Conservation (phyloP, 2,797 vertebrate species). For the Sebastes oblongus region DNA sequence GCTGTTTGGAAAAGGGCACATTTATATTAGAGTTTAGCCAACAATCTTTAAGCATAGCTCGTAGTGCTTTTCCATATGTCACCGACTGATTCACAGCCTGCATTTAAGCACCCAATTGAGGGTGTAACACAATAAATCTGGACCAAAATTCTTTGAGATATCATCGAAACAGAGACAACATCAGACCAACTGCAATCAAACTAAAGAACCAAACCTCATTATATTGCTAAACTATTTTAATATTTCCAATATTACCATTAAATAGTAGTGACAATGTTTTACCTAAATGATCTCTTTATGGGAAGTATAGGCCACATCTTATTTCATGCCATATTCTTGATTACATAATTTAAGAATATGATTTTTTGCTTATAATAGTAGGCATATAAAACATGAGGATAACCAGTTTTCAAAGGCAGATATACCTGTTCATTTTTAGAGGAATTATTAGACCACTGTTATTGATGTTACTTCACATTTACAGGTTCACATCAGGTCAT, state of each 20-base stretch:
- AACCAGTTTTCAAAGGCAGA: background rate
- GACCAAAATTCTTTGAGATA: conserved; percentile 20
- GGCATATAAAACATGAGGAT: background rate
- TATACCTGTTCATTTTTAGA: background rate
- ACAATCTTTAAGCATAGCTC: conserved; percentile 43
- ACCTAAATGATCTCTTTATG: background rate
- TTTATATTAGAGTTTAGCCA: conserved; percentile 52
- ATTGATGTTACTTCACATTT: background rate
- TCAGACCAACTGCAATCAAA: background rate
- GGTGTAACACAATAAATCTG: conserved; percentile 33
- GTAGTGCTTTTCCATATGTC: conserved; percentile 42
- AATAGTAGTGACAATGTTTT: background rate
- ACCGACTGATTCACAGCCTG: conserved; percentile 36
- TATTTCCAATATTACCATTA: background rate
- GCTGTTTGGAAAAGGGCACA: conserved; percentile 55
- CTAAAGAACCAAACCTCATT: background rate
- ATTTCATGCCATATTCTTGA: background rate
- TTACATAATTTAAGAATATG: background rate
- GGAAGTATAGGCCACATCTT: background rate
- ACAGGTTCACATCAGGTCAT: background rate
- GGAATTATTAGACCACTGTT: background rate
- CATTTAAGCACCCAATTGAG: conserved; percentile 36
- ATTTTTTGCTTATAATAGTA: background rate
- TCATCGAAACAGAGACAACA: conserved; percentile 1
- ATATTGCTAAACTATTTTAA: background rate